These are phyloP conservation scores for Pandion haliaetus DNA, from an alignment of 2,113 vertebrate genomes.

Conservation along the genomic window DNA sequence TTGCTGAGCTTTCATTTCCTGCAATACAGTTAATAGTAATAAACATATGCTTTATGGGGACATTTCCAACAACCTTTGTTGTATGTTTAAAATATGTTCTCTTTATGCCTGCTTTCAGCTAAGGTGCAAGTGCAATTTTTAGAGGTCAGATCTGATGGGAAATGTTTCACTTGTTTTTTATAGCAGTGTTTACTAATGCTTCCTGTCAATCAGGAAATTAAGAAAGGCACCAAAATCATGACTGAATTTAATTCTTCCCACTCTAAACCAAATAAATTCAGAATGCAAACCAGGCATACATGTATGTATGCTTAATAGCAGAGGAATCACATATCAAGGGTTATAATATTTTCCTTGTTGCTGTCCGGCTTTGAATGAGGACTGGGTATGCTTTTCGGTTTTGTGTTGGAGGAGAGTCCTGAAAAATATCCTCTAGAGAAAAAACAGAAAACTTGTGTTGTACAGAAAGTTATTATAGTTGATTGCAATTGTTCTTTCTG, in stretches of 20 bases:
- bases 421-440: neutral
- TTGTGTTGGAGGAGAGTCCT: neutral
- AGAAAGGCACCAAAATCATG: neutral
- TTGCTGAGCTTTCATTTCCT: slow-evolving; percentile 9
- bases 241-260: neutral
- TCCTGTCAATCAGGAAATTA: neutral
- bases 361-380: neutral
- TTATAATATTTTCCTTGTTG: neutral
- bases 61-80: neutral
- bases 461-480: neutral
- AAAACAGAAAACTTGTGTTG: neutral
- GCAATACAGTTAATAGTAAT: neutral
- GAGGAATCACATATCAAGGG: neutral
- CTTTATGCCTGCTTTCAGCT: neutral
- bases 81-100: neutral
- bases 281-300: neutral
- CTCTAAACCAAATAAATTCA: neutral
- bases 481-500: neutral
- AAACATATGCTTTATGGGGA: slow-evolving; percentile 23
- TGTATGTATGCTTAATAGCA: neutral
- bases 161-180: neutral
- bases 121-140: neutral
- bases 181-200: neutral
- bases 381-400: neutral
- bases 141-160: neutral